Evolutionary conservation across 1,140 invertebrate genomes (phyloP), one percentile per base, ranked within the genome.

Genomic region (Drosophila trapezifrons): DNA sequence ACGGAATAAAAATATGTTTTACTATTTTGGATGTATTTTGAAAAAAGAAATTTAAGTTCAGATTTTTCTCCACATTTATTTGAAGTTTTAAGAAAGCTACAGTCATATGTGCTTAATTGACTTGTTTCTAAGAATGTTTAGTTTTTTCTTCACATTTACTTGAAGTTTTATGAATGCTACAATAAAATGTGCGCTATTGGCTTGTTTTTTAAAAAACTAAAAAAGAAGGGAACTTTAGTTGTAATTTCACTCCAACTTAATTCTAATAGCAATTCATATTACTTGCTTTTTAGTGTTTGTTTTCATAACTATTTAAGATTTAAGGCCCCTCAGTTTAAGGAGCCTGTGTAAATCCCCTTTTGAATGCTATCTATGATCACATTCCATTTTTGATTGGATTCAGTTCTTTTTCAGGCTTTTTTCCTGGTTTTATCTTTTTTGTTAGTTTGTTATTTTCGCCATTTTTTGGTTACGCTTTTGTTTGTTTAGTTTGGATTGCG

Each of bases 351-450:
- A 13, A 32, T 4, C 17, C 3, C 3, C 6, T 32, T 32, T 4
- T 8, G n/a, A 49, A 29, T 12, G 27, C 2, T 51, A 32, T 51
- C 17, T 18, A 51, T 15, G n/a, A 57, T 57, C 55, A 18, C 37
- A 57, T 57, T 57, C 29, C 4, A 52, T 35, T 35, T 13, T 35
- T 52, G 12, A 15, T 35, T 52, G 17, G 29, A 9, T 52, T 52
- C 49, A 52, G 49, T 18, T 35, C 13, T 35, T 52, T 15, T 20
- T 20, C 29, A 52, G 17, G 13, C 35, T 10, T 35, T 0, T 22
- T n/a, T n/a, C 9, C 18, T 35, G 5, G 12, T n/a, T 55, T 22
- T 18, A 35, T 54, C 32, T 1, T 37, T 10, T 6, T n/a, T 10
- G 12, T 25, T 9, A 15, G 12, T 12, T 25, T n/a, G n/a, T n/a